Evolutionary conservation across 2,113 vertebrate species (phyloP).

Genomic region (Nicator chloris): DNA sequence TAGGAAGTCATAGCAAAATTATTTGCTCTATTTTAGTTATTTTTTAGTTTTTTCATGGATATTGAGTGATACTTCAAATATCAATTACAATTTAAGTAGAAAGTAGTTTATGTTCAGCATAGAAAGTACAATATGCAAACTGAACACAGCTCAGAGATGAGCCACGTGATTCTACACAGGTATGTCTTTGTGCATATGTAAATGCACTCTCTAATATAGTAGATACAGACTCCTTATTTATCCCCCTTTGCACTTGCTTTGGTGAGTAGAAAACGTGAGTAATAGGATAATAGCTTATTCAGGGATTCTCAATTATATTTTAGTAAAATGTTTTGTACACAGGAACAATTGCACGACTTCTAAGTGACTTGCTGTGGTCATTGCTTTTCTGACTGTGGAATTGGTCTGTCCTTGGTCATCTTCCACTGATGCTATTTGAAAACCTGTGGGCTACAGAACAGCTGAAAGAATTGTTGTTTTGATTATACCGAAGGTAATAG

Average conservation of each 20-base stretch:
- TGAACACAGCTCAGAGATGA: background rate
- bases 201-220: background rate
- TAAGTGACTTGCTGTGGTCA: background rate
- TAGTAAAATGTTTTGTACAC: background rate
- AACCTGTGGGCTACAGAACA: background rate
- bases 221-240: background rate
- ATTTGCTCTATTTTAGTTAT: background rate
- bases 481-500: background rate
- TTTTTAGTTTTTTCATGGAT: background rate
- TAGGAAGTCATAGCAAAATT: background rate
- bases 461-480: background rate
- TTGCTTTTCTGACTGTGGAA: background rate
- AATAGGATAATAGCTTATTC: background rate
- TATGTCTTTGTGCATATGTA: background rate
- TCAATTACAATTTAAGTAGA: background rate
- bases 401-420: background rate
- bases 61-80: background rate
- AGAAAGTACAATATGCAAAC: background rate
- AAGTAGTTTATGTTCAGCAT: background rate
- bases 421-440: background rate
- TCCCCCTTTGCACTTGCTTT: background rate
- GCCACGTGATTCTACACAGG: background rate
- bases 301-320: background rate
- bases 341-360: background rate
- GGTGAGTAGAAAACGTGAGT: background rate